These are phyloP conservation scores for Hapalemur alaotrensis DNA, from an alignment of 2,797 vertebrate genomes.

Conservation along the genomic window DNA sequence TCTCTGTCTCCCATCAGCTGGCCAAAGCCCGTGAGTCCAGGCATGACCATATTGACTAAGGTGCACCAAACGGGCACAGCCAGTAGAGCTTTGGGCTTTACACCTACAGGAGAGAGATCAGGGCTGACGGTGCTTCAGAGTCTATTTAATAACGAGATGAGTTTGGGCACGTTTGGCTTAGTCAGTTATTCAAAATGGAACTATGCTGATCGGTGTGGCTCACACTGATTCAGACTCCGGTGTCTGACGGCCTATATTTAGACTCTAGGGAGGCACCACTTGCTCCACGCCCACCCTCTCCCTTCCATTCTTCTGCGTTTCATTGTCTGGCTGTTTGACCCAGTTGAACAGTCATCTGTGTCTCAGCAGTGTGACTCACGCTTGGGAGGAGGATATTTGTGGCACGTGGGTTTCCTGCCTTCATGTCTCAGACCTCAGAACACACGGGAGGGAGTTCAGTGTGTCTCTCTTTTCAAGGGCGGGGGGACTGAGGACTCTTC, in stretches of 20 bases:
- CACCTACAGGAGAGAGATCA: not conserved
- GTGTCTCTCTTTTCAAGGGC: not conserved
- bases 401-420: not conserved
- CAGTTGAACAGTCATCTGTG: not conserved
- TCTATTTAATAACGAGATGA: not conserved
- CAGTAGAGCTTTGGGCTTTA: not conserved
- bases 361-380: not conserved
- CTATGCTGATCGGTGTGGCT: fast-evolving
- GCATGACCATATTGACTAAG: not conserved
- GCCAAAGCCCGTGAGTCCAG: too few relatives aligned
- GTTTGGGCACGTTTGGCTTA: not conserved
- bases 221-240: not conserved
- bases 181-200: not conserved
- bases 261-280: not conserved
- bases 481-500: fast-evolving
- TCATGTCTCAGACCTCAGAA: not conserved
- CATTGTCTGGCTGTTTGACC: not conserved
- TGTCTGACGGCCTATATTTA: not conserved
- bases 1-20: not conserved
- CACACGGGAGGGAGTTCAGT: not conserved
- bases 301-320: fast-evolving
- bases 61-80: too few relatives aligned
- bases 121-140: not conserved
- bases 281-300: fast-evolving
- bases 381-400: not conserved